These are phyloP conservation scores for Acleris literana DNA, from an alignment of 2,888 invertebrate genomes.

Conservation along the genomic window DNA sequence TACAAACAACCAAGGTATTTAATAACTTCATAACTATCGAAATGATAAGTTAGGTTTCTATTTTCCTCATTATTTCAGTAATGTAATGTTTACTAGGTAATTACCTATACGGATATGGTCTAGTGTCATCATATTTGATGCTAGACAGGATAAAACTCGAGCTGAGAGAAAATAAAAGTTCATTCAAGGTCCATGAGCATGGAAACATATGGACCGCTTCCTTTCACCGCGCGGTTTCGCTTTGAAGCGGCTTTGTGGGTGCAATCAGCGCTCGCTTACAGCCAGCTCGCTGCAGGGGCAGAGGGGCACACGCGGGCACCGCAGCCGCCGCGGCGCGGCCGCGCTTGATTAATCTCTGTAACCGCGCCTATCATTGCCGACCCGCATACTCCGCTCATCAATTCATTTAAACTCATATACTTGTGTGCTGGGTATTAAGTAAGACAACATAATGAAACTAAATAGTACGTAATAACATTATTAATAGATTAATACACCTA, in stretches of 20 bases:
- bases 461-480: too few relatives aligned
- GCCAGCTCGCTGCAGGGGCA: slow-evolving; percentile 37
- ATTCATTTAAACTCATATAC: not conserved
- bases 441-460: not conserved
- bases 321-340: slow-evolving; percentile 37
- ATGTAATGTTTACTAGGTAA: too few relatives aligned
- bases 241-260: slow-evolving; percentile 51
- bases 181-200: slow-evolving; percentile 56
- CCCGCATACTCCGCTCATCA: slow-evolving; percentile 22
- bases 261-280: slow-evolving; percentile 58
- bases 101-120: too few relatives aligned
- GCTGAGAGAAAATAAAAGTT: slow-evolving; percentile 50
- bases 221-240: slow-evolving; percentile 57
- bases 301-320: slow-evolving; percentile 31
- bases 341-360: slow-evolving; percentile 40
- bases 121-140: not conserved
- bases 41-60: not conserved
- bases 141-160: slow-evolving; percentile 37
- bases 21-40: slow-evolving; percentile 1
- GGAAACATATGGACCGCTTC: slow-evolving; percentile 63
- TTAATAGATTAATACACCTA: slow-evolving; percentile 1
- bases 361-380: slow-evolving; percentile 27
- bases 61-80: too few relatives aligned
- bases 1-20: slow-evolving; percentile 22
- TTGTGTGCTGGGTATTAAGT: not conserved